These are phyloP conservation scores for Aradophagus sp. DNA, from an alignment of 1,140 invertebrate genomes.

Conservation along the genomic window DNA sequence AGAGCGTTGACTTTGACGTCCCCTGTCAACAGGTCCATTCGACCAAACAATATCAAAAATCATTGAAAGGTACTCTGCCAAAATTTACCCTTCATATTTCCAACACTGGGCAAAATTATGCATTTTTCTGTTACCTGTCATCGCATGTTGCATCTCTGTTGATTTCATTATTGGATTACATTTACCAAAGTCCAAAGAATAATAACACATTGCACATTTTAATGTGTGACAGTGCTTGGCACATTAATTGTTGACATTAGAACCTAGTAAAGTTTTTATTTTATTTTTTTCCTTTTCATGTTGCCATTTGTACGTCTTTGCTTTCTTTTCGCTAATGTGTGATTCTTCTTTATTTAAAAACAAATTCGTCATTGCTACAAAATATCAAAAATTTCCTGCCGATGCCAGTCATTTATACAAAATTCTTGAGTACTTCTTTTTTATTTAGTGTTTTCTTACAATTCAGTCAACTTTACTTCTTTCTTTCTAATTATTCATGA, in stretches of 20 bases:
- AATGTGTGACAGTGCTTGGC: constrained; percentile 4
- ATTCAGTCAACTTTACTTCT: no score
- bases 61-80: constrained; percentile 25
- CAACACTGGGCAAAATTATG: neutral
- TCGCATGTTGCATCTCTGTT: neutral
- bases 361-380: no score
- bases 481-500: no score
- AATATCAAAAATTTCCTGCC: no score
- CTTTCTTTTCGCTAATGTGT: no score
- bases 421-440: constrained; percentile 2
- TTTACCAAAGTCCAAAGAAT: constrained; percentile 27
- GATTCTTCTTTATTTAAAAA: no score
- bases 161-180: constrained; percentile 8
- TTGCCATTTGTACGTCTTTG: no score
- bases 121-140: no score
- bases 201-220: constrained; percentile 8
- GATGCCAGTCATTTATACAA: neutral
- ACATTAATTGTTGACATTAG: constrained; percentile 1
- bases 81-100: constrained; percentile 1
- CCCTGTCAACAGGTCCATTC: constrained; percentile 1
- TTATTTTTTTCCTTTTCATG: no score
- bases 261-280: neutral
- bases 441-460: no score
- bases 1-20: constrained; percentile 45
- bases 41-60: constrained; percentile 22